Evolutionary conservation across 2,113 vertebrate genomes (phyloP).

Genomic region (Osmerus mordax): DNA sequence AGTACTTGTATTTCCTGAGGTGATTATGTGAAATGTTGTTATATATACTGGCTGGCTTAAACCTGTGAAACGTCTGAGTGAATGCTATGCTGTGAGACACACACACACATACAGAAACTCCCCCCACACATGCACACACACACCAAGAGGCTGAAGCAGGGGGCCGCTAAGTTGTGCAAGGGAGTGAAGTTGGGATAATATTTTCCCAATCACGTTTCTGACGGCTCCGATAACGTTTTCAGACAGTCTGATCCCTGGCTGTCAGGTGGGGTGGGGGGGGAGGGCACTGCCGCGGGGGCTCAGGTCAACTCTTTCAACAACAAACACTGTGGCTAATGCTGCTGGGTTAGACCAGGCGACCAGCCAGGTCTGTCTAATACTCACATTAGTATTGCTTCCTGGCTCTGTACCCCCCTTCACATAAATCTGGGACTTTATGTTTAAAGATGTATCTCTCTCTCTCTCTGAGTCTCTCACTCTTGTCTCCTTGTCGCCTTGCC

Average conservation of each 20-base stretch:
- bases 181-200: background rate
- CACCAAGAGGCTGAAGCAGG: background rate
- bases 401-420: slow-evolving; percentile 27
- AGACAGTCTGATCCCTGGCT: slow-evolving; percentile 10
- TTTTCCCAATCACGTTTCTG: background rate
- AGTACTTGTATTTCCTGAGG: too few species aligned
- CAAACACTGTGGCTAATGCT: slow-evolving; percentile 32
- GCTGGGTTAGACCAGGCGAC: slow-evolving; percentile 33
- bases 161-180: background rate
- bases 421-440: slow-evolving; percentile 12
- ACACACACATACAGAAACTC: background rate
- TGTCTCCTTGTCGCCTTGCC: background rate
- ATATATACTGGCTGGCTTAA: background rate
- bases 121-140: background rate
- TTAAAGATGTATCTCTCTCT: background rate
- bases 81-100: background rate
- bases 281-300: background rate
- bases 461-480: slow-evolving; percentile 8
- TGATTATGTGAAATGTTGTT: background rate
- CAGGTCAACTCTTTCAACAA: slow-evolving; percentile 31
- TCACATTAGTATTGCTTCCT: slow-evolving; percentile 31
- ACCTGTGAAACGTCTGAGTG: background rate
- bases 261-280: slow-evolving; percentile 1
- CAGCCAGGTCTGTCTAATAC: slow-evolving; percentile 37
- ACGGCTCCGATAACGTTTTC: slow-evolving; percentile 19